Conservation (phyloP, 2,113 vertebrate genomes). For the Pseudolaguvia tuberculata region DNA sequence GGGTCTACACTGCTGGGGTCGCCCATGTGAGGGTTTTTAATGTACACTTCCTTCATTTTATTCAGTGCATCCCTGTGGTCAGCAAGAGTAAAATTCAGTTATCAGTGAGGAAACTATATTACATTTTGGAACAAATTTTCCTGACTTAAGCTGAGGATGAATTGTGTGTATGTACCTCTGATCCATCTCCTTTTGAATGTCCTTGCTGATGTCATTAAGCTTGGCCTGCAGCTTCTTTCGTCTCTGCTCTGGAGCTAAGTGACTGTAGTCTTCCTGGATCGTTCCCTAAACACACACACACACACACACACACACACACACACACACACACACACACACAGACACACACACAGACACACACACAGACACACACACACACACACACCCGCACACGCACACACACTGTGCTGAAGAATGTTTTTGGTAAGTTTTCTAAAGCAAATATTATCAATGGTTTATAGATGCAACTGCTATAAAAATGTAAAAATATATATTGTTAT, state of each 20-base stretch:
- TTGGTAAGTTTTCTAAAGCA: background rate
- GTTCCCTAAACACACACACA: conserved; percentile 72
- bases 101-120: background rate
- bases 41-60: conserved; percentile 93
- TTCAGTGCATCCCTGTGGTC: conserved; percentile 82
- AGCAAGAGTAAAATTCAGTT: background rate
- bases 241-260: conserved; percentile 89
- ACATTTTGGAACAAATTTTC: no score
- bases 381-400: no score
- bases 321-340: conserved; percentile 38
- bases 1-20: conserved; percentile 82
- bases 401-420: background rate
- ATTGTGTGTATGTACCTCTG: conserved; percentile 71
- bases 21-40: conserved; percentile 92
- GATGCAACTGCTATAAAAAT: background rate
- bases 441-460: background rate
- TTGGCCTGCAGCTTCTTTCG: conserved; percentile 89
- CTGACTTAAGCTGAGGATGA: background rate
- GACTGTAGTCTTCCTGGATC: conserved; percentile 87
- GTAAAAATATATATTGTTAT: no score
- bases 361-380: conserved; percentile 37
- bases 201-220: conserved; percentile 82
- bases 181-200: conserved; percentile 89
- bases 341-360: conserved; percentile 37
- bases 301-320: conserved; percentile 35